Percentiles rank a stretch among this genome's conserved stretches.
Evolutionary conservation across 2,113 vertebrate genomes (phyloP).

Genomic region (Malurus melanocephalus): DNA sequence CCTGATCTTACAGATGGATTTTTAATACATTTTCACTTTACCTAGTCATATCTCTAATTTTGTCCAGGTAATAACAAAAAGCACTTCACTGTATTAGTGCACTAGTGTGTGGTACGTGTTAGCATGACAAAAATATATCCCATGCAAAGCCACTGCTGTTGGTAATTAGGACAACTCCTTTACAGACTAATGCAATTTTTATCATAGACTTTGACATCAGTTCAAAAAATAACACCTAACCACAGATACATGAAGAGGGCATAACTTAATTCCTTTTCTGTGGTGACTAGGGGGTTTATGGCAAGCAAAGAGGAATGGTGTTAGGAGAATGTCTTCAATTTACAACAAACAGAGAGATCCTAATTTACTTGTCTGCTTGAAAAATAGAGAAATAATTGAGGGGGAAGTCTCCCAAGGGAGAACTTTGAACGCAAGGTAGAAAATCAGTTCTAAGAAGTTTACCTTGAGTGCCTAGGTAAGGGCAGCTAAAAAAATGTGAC

Average conservation of each 20-base stretch:
- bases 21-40: background rate
- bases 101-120: background rate
- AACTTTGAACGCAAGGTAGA: background rate
- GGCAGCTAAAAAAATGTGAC: background rate
- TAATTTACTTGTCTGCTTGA: background rate
- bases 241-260: background rate
- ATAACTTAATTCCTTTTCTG: background rate
- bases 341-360: background rate
- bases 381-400: background rate
- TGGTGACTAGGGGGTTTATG: background rate
- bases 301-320: background rate
- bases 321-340: background rate
- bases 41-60: background rate
- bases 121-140: background rate
- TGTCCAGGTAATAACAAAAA: background rate
- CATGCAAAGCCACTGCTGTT: background rate
- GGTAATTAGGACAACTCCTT: background rate
- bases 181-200: background rate
- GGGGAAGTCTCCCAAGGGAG: background rate
- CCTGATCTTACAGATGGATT: background rate
- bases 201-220: background rate
- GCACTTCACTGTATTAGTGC: background rate
- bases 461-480: background rate
- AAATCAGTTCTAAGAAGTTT: background rate
- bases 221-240: background rate